Percentiles rank a stretch among this genome's conserved stretches.
These are phyloP conservation scores for Laticauda laticaudata DNA, from an alignment of 2,113 vertebrate species.

Conservation along the genomic window DNA sequence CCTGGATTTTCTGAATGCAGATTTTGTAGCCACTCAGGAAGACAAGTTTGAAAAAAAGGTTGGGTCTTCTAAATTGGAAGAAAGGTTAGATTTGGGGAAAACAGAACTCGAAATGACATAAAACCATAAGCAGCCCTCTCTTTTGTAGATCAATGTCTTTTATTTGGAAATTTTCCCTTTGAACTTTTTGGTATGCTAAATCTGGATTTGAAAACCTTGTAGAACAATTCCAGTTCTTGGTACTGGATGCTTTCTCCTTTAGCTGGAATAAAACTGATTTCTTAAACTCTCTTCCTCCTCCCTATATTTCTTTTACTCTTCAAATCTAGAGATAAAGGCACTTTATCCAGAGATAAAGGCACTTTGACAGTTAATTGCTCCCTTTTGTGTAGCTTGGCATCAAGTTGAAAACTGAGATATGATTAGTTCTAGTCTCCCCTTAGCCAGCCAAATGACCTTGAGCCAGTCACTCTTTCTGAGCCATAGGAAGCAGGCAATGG, in stretches of 20 bases:
- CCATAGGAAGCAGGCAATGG: neutral
- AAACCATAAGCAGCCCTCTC: neutral
- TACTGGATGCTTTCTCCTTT: neutral
- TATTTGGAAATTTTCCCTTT: neutral
- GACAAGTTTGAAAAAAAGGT: neutral
- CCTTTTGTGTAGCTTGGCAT: neutral
- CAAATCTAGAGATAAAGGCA: neutral
- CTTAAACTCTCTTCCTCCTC: neutral
- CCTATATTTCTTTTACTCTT: neutral
- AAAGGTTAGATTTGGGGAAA: neutral
- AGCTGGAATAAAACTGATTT: conserved; percentile 21
- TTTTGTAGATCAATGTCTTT: neutral
- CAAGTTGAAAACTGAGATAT: neutral
- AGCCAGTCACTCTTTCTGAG: neutral
- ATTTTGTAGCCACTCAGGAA: neutral
- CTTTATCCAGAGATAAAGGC: neutral
- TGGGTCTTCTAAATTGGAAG: neutral
- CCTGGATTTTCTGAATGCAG: neutral
- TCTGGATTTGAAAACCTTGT: neutral
- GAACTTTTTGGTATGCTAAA: neutral
- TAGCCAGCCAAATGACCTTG: neutral
- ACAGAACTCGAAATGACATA: neutral
- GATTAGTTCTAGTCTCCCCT: neutral
- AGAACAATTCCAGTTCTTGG: neutral
- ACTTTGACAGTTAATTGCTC: neutral